Evolutionary conservation across 2,113 vertebrate species (phyloP).

Genomic region (Mus spicilegus): DNA sequence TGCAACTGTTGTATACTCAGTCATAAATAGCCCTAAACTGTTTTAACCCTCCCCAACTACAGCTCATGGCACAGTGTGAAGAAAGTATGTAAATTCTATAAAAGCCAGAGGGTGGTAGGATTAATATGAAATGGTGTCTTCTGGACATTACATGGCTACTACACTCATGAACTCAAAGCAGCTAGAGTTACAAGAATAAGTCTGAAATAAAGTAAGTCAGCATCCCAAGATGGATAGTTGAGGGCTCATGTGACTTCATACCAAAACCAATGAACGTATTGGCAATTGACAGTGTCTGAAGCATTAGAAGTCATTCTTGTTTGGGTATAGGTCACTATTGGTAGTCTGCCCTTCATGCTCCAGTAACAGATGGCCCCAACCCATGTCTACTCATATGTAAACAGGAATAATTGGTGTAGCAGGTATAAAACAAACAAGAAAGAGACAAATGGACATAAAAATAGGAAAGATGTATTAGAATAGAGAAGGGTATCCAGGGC

Average conservation of each 20-base stretch:
- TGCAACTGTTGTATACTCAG: not conserved
- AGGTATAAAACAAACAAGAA: not conserved
- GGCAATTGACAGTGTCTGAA: not conserved
- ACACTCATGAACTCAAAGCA: not conserved
- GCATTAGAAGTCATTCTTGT: not conserved
- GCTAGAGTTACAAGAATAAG: not conserved
- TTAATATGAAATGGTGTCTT: not conserved
- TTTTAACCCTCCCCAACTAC: not conserved
- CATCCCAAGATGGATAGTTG: not conserved
- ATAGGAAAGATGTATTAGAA: not conserved
- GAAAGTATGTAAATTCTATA: not conserved
- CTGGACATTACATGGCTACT: not conserved
- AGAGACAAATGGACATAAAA: not conserved
- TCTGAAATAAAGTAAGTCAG: not conserved
- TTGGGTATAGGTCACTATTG: not conserved
- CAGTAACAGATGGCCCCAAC: not conserved
- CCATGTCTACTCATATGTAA: not conserved
- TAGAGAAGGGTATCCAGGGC: not conserved
- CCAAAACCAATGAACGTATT: not conserved
- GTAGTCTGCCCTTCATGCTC: not conserved
- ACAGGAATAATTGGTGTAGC: not conserved
- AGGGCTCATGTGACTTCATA: not conserved
- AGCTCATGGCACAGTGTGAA: not conserved
- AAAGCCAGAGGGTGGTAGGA: not conserved
- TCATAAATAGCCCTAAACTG: not conserved